Evolutionary conservation across 2,888 invertebrate species (phyloP), one percentile per base, ranked within the genome.

Genomic region (Scaptomyza cyrtandrae): DNA sequence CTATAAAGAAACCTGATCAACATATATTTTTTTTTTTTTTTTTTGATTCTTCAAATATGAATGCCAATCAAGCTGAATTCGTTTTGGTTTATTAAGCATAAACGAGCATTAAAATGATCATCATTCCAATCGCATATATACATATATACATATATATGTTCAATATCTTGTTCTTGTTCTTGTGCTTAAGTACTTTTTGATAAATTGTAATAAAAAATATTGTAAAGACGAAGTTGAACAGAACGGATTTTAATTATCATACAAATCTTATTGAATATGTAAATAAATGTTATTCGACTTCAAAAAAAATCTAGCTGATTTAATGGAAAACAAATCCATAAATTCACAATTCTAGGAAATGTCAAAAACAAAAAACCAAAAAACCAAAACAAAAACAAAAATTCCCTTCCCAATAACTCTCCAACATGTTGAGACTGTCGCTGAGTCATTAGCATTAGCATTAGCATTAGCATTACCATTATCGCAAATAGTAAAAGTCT

Each of bases 81-180:
- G 78, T 69, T 71, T 41, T 82, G 56, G 69, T 75, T 83, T 83
- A 82, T 84, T 80, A 82, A 73, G 75, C 80, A 80, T 80, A 81
- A 78, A 75, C 74, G 60, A 72, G 76, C 71, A 80, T 80, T 81
- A 65, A n/a, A n/a, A n/a, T n/a, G n/a, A n/a, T n/a, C n/a, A n/a
- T n/a, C n/a, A n/a, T n/a, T n/a, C n/a, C n/a, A n/a, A n/a, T n/a
- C n/a, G n/a, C n/a, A n/a, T n/a, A n/a, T n/a, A n/a, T n/a, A n/a
- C n/a, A n/a, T n/a, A n/a, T n/a, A n/a, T n/a, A n/a, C n/a, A n/a
- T n/a, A n/a, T n/a, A n/a, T n/a, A n/a, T n/a, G n/a, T n/a, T n/a
- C n/a, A n/a, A n/a, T n/a, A n/a, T n/a, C n/a, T n/a, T n/a, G n/a
- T n/a, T 37, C 24, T 37, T 14, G 14, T 5, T 11, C 9, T 9